Percentiles rank a stretch among this genome's conserved stretches.
phyloP scores from a whole-genome alignment of 1,140 invertebrate genomes.

The Drosophila sproati region DNA sequence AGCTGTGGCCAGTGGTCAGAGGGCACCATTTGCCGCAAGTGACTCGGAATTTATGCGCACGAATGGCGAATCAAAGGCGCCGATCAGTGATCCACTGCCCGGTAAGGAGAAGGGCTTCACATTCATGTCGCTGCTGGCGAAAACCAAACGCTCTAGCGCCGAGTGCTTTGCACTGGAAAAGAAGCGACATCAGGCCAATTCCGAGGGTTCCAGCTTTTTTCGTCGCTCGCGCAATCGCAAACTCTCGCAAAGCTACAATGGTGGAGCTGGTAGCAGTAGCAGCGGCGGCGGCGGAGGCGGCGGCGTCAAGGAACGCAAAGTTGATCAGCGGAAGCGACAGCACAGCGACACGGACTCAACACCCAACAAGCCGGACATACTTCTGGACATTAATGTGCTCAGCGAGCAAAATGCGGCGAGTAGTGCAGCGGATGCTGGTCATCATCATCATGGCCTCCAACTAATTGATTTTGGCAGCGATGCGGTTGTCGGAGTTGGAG shows the following conservation, averaged over 20 bases:
- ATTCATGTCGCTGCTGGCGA: constrained; percentile 67
- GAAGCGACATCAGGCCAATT: constrained; percentile 75
- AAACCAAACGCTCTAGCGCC: constrained; percentile 77
- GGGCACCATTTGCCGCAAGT: constrained; percentile 71
- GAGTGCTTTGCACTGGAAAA: constrained; percentile 77
- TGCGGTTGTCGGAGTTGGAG: constrained; percentile 6
- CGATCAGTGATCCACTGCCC: constrained; percentile 29
- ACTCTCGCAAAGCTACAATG: constrained; percentile 82
- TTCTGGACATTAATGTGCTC: constrained; percentile 80
- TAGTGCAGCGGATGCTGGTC: constrained; percentile 10
- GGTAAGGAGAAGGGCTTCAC: constrained; percentile 77
- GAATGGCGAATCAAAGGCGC: constrained; percentile 52
- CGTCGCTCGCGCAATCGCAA: constrained; percentile 75
- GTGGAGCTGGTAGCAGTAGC: constrained; percentile 37
- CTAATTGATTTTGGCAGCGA: constrained; percentile 72
- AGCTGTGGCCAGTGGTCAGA: constrained; percentile 44
- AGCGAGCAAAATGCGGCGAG: constrained; percentile 60
- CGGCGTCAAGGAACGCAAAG: constrained; percentile 65
- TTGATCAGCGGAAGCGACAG: constrained; percentile 67
- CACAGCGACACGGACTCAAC: constrained; percentile 80
- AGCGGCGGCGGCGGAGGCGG: constrained; percentile 31
- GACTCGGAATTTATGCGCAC: constrained; percentile 81
- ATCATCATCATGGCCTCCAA: constrained; percentile 51
- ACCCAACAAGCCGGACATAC: constrained; percentile 79
- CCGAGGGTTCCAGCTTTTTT: constrained; percentile 77